phyloP scores from a whole-genome alignment of 2,888 invertebrate species.

The Mellilla xanthometata region DNA sequence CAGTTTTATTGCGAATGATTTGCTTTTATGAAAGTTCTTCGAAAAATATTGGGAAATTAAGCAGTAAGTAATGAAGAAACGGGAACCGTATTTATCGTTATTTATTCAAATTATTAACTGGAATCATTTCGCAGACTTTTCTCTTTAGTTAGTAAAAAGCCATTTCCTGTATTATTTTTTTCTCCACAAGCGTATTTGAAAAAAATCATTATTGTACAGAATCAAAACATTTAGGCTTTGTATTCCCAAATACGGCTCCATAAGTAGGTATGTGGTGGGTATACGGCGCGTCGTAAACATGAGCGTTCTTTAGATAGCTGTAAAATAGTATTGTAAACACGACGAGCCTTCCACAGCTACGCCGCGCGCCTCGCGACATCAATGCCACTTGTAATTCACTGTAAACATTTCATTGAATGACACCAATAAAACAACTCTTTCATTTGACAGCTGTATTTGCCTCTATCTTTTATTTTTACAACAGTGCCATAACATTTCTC shows the following conservation, averaged over 20 bases:
- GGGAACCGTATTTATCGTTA: background rate
- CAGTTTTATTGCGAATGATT: constrained; percentile 34
- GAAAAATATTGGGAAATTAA: constrained; percentile 23
- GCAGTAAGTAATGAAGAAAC: constrained; percentile 8
- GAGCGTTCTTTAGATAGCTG: constrained; percentile 23
- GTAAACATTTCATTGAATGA: constrained; percentile 24
- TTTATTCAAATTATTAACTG: background rate
- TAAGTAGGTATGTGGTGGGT: constrained; percentile 13
- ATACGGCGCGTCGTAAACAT: constrained; percentile 25
- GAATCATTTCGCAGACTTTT: background rate
- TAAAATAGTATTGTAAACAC: constrained; percentile 31
- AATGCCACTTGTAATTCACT: constrained; percentile 22
- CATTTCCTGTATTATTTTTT: too few species aligned
- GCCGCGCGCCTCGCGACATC: constrained; percentile 21
- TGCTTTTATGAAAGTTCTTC: constrained; percentile 24
- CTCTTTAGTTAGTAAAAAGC: too few species aligned
- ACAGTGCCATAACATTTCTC: constrained; percentile 14
- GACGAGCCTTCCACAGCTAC: constrained; percentile 23
- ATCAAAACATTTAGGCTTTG: background rate
- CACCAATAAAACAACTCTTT: constrained; percentile 27
- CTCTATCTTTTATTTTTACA: constrained; percentile 13
- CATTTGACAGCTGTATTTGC: constrained; percentile 19
- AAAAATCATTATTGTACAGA: too few species aligned
- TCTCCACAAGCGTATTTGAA: too few species aligned
- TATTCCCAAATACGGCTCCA: background rate